Evolutionary conservation across 2,888 invertebrate species (phyloP), one percentile per base, ranked within the genome.

Genomic region (Tenthredo notha): DNA sequence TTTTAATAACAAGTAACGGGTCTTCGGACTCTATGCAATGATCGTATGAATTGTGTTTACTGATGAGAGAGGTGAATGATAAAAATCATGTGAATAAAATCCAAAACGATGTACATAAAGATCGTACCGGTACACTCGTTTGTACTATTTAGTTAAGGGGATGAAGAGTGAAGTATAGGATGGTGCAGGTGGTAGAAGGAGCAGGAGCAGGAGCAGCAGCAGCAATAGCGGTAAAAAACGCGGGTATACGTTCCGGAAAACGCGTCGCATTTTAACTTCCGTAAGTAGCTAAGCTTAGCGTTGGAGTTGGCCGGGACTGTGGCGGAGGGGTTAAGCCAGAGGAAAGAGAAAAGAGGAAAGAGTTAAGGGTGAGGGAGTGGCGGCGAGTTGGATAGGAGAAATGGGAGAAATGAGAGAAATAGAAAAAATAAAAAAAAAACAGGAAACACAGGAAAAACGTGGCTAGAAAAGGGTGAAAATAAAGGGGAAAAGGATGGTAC

Each of bases 201-300:
- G 33, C 33, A 70, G 70, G 18, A 33, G 37, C 29, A 33, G 29
- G 1, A 33, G 29, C 7, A 70, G 37, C 29, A 33, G 47, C 7
- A 33, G 33, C 25, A 77, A n/a, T 18, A 21, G 61, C 33, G 37
- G 33, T 40, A 61, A 77, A 77, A 77, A 77, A 77, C 33, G 29
- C 61, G 40, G 47, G 18, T 40, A n/a, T 33, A 61, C 37, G 61
- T 80, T 37, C 33, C 61, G 80, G 80, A 80, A 80, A 80, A 80
- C 80, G 80, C 80, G 80, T 80, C 61, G 80, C 80, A 80, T 80
- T 80, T 80, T 61, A 80, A 80, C 80, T 80, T 80, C 61, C 80
- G 80, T 80, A 80, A 80, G 80, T 80, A 61, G 80, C 80, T 21
- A 25, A 80, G 80, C 58, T 80, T 80, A 80, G 80, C 80, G 61